Evolutionary conservation across 2,888 invertebrate genomes (phyloP).

Genomic region (Ectemnius continuus): DNA sequence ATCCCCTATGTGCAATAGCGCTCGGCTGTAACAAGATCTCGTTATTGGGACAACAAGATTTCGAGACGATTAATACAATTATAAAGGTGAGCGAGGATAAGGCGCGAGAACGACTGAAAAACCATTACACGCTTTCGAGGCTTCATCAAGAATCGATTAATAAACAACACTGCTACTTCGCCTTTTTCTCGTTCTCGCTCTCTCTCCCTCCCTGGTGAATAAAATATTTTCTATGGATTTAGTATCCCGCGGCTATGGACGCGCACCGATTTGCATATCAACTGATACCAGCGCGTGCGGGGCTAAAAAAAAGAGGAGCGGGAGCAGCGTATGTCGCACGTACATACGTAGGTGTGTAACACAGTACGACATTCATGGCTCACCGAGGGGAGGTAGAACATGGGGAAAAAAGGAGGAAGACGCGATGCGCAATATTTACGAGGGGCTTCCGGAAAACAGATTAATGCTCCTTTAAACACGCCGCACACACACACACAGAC

Average conservation of each 20-base stretch:
- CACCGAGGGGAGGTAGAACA: background rate
- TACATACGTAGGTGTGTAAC: constrained; percentile 29
- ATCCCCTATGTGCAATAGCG: too few relatives aligned
- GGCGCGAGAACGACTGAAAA: constrained; percentile 17
- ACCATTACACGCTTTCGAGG: constrained; percentile 38
- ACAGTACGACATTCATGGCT: constrained; percentile 21
- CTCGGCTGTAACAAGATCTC: too few relatives aligned
- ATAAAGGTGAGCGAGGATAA: too few relatives aligned
- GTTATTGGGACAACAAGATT: too few relatives aligned
- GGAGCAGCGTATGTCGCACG: constrained; percentile 18
- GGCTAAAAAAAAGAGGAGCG: background rate
- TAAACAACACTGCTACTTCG: constrained; percentile 22
- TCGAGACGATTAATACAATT: too few relatives aligned
- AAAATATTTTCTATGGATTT: constrained; percentile 51
- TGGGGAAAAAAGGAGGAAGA: constrained; percentile 2
- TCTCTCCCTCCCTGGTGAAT: constrained; percentile 29
- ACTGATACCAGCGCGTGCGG: constrained; percentile 33
- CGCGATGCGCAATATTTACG: constrained; percentile 32
- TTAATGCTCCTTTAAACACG: constrained; percentile 32
- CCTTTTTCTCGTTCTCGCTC: constrained; percentile 23
- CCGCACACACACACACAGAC: constrained; percentile 5
- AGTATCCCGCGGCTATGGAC: constrained; percentile 34
- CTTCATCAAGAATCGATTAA: constrained; percentile 52
- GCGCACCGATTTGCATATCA: constrained; percentile 50
- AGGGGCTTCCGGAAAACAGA: constrained; percentile 30